phyloP scores from a whole-genome alignment of 2,888 invertebrate species.

The Ommatoiulus sabulosus region DNA sequence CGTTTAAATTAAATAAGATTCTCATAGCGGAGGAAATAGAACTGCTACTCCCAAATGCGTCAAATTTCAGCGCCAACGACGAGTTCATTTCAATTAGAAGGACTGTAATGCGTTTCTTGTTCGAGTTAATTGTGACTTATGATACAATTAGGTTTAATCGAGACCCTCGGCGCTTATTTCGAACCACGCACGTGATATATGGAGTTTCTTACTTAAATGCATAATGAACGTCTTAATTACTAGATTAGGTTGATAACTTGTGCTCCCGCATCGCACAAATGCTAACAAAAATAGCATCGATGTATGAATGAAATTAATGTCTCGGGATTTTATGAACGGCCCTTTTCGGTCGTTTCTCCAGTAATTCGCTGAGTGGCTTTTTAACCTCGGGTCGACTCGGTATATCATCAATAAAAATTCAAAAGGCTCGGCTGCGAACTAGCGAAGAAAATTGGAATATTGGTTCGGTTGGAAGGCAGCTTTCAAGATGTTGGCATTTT shows the following conservation, averaged over 20 bases:
- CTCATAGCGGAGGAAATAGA: background rate
- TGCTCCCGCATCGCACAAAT: background rate
- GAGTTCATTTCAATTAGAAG: slow-evolving; percentile 28
- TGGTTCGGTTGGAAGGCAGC: slow-evolving; percentile 20
- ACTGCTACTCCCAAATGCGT: background rate
- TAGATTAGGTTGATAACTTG: background rate
- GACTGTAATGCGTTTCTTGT: slow-evolving; percentile 41
- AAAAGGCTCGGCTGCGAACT: background rate
- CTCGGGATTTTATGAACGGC: background rate
- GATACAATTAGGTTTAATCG: slow-evolving; percentile 41
- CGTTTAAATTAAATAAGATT: slow-evolving; percentile 20
- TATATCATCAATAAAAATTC: slow-evolving; percentile 38
- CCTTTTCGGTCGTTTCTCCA: background rate
- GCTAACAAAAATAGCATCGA: background rate
- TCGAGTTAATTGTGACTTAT: slow-evolving; percentile 39
- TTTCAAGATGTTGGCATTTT: slow-evolving; percentile 37
- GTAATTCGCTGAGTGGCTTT: slow-evolving; percentile 40
- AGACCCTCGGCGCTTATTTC: background rate
- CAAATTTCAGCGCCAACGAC: slow-evolving; percentile 4
- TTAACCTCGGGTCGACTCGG: background rate
- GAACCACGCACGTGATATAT: background rate
- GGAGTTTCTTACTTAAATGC: background rate
- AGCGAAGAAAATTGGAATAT: slow-evolving; percentile 1
- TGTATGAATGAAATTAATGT: background rate
- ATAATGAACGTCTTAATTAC: background rate